A percentile compares a stretch with the other conserved stretches of the same genome.
Evolutionary conservation across 2,888 invertebrate species (phyloP).

Genomic region (Apamea crenata): DNA sequence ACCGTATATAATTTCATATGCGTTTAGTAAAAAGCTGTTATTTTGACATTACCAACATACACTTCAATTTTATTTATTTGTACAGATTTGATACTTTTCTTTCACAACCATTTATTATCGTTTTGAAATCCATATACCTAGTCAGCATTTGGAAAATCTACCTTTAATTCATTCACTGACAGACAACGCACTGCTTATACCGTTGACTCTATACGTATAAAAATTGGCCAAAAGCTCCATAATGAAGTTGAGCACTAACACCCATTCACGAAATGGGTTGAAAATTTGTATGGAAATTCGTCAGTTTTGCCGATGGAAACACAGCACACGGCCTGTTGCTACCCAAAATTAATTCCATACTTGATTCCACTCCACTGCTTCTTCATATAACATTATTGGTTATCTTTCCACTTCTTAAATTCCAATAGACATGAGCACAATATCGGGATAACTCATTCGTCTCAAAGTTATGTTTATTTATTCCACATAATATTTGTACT

Average conservation of each 20-base stretch:
- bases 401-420: constrained; percentile 22
- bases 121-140: not conserved
- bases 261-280: not conserved
- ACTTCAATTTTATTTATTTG: too few species aligned
- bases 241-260: not conserved
- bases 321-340: not conserved
- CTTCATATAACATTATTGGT: constrained; percentile 4
- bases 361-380: not conserved
- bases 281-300: not conserved
- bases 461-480: constrained; percentile 34
- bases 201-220: not conserved
- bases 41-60: too few species aligned
- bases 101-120: not conserved
- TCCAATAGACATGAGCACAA: constrained; percentile 18
- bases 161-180: not conserved
- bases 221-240: not conserved
- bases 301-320: not conserved
- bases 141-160: not conserved
- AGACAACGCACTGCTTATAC: not conserved
- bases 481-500: constrained; percentile 26
- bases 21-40: too few species aligned
- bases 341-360: not conserved
- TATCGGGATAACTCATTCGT: constrained; percentile 28
- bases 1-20: too few species aligned
- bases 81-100: too few species aligned